Conservation (phyloP, 2,113 vertebrate genomes). For the Mormoops blainvillei region DNA sequence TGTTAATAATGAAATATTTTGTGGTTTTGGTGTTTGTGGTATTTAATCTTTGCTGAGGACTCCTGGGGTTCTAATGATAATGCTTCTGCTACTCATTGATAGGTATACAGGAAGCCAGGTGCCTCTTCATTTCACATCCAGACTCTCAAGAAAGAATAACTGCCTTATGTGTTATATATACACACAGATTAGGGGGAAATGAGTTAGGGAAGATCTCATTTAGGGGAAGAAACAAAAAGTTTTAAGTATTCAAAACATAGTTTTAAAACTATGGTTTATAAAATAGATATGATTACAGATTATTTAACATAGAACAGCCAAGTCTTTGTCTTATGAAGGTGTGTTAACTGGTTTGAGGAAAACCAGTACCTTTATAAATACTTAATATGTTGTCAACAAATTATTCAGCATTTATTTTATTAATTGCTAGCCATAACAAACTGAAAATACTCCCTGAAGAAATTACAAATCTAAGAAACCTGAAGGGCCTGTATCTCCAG, state of each 20-base stretch:
- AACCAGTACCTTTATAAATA: neutral
- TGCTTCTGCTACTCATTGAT: neutral
- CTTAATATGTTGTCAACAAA: neutral
- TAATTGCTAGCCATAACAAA: slow-evolving; percentile 88
- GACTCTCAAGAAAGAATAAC: neutral
- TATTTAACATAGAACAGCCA: neutral
- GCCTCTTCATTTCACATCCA: neutral
- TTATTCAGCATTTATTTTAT: slow-evolving; percentile 49
- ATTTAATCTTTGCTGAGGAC: neutral
- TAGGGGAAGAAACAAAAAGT: neutral
- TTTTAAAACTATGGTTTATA: slow-evolving; percentile 35
- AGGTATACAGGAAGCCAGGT: neutral
- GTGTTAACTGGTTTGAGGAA: slow-evolving; percentile 1
- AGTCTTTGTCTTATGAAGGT: neutral
- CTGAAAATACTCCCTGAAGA: slow-evolving; percentile 86
- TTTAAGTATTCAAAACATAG: neutral
- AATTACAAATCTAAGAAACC: slow-evolving; percentile 82
- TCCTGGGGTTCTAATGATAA: neutral
- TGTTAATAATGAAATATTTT: neutral
- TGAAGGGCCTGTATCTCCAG: slow-evolving; percentile 88
- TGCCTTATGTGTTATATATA: neutral
- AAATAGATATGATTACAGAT: neutral
- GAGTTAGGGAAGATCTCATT: neutral
- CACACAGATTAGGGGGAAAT: neutral
- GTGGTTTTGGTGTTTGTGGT: neutral